Evolutionary conservation across 2,888 invertebrate genomes (phyloP).

Genomic region (Adelognathus sp.): DNA sequence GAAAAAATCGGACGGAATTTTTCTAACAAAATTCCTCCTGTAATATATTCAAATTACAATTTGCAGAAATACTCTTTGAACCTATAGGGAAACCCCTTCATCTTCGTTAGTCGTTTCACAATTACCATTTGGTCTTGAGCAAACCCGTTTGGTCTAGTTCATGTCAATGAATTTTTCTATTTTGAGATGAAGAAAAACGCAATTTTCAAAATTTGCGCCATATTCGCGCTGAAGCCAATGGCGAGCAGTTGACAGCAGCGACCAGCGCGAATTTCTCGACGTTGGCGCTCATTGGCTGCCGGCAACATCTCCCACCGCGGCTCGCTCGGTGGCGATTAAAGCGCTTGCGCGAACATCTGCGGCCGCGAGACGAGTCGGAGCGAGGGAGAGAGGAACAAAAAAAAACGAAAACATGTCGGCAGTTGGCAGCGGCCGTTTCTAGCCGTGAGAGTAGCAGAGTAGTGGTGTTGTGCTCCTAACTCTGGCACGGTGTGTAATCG

Average conservation of each 20-base stretch:
- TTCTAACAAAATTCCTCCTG: too few species aligned
- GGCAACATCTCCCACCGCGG: neutral
- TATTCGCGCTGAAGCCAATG: neutral
- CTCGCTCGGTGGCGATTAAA: neutral
- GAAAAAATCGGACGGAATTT: too few species aligned
- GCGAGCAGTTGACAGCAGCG: neutral
- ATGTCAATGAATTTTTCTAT: too few species aligned
- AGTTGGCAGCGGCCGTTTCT: conserved; percentile 68
- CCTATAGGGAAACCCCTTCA: too few species aligned
- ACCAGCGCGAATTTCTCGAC: conserved; percentile 15
- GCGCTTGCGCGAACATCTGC: neutral
- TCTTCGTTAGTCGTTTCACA: conserved; percentile 50
- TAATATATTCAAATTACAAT: too few species aligned
- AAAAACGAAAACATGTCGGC: conserved; percentile 64
- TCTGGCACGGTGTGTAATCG: conserved; percentile 68
- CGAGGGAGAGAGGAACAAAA: conserved; percentile 31
- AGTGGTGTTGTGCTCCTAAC: too few species aligned
- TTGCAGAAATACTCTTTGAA: too few species aligned
- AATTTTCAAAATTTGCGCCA: neutral
- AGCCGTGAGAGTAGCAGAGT: conserved; percentile 61
- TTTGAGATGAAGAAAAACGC: too few species aligned
- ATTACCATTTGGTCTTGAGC: too few species aligned
- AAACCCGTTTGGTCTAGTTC: too few species aligned
- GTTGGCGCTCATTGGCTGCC: neutral
- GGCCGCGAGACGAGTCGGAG: conserved; percentile 4